A percentile compares a stretch with the other conserved stretches of the same genome.
Conservation (phyloP, 2,797 vertebrate species). For the Apodemus agrarius region DNA sequence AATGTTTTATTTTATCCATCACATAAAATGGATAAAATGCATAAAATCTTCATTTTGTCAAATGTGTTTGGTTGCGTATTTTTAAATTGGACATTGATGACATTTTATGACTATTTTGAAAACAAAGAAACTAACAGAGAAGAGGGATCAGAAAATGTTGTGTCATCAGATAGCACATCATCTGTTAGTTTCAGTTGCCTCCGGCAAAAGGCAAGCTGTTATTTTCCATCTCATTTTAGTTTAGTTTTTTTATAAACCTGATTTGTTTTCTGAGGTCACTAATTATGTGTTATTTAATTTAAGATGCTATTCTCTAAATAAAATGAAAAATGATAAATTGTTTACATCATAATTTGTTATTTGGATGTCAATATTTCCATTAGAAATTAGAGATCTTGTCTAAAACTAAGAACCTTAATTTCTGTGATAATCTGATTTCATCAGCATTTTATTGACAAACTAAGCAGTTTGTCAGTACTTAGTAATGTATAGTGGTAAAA, state of each 20-base stretch:
- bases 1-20: neutral
- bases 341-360: neutral
- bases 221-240: constrained; percentile 78
- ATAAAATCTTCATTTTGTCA: constrained; percentile 19
- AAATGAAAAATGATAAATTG: neutral
- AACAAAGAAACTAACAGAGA: neutral
- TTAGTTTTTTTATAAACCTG: constrained; percentile 77
- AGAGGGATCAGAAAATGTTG: constrained; percentile 68
- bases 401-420: neutral
- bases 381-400: neutral
- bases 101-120: neutral
- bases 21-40: neutral
- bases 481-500: neutral
- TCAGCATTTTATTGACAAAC: neutral
- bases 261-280: constrained; percentile 78
- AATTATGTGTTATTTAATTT: constrained; percentile 72
- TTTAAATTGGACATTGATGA: neutral
- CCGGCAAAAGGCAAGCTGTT: constrained; percentile 76
- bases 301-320: neutral
- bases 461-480: neutral
- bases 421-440: neutral
- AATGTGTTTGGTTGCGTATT: neutral
- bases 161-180: constrained; percentile 72
- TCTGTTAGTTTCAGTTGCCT: constrained; percentile 69
- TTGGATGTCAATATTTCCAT: neutral